Conservation (phyloP, 2,113 vertebrate genomes). For the Bungarus multicinctus region DNA sequence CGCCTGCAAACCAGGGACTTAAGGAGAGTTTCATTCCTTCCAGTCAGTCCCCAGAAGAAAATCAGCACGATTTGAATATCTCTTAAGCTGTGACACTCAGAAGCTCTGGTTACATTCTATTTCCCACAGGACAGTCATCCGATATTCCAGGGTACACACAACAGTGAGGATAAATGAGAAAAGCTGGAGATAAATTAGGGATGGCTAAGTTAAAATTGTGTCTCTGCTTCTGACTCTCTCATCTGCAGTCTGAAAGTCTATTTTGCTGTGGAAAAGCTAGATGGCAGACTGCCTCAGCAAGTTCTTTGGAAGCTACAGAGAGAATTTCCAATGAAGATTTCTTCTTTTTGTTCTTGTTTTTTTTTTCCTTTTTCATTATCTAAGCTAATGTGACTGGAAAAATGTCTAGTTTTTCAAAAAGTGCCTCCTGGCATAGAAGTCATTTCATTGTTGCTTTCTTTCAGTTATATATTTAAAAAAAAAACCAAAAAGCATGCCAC, state of each 20-base stretch:
- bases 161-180: conserved; percentile 76
- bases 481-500: conserved; percentile 40
- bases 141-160: conserved; percentile 70
- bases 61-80: conserved; percentile 78
- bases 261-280: conserved; percentile 84
- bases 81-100: conserved; percentile 74
- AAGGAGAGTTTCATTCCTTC: conserved; percentile 79
- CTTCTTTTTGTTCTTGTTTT: neutral
- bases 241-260: conserved; percentile 81
- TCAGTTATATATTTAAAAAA: conserved; percentile 28
- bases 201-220: conserved; percentile 80
- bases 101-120: conserved; percentile 71
- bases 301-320: conserved; percentile 76
- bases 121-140: conserved; percentile 74
- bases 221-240: conserved; percentile 78
- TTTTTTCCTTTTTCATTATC: conserved; percentile 65
- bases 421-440: conserved; percentile 69
- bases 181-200: conserved; percentile 80
- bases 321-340: conserved; percentile 78
- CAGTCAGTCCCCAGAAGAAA: conserved; percentile 79
- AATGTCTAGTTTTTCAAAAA: conserved; percentile 72
- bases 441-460: conserved; percentile 60
- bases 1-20: conserved; percentile 75
- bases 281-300: conserved; percentile 81
- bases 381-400: conserved; percentile 78